Percentiles rank a stretch among this genome's conserved stretches.
Conservation (phyloP, 2,797 vertebrate species). For the Sternotherus odoratus region DNA sequence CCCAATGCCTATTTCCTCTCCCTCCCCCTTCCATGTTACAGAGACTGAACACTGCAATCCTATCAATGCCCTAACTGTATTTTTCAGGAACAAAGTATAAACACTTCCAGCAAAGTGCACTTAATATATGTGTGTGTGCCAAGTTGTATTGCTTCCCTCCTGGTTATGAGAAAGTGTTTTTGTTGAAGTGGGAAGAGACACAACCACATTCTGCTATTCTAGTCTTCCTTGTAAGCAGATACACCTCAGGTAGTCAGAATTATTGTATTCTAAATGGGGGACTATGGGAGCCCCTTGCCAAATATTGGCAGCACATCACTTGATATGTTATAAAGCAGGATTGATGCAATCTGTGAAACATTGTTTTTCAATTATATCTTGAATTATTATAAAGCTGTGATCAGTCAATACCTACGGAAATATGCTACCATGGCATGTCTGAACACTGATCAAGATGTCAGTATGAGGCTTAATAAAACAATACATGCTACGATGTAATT, state of each 20-base stretch:
- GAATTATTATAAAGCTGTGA: background rate
- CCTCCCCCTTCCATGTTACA: background rate
- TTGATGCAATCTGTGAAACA: background rate
- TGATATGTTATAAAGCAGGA: background rate
- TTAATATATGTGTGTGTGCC: background rate
- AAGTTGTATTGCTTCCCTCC: background rate
- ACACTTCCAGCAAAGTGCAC: background rate
- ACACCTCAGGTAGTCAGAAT: background rate
- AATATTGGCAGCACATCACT: background rate
- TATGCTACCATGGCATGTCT: rapidly evolving
- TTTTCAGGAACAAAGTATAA: constrained; percentile 9
- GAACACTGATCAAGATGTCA: background rate
- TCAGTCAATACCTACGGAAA: rapidly evolving
- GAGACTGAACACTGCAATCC: background rate
- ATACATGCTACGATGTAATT: background rate
- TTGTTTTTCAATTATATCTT: background rate
- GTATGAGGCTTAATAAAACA: background rate
- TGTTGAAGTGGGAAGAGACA: constrained; percentile 6
- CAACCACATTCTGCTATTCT: background rate
- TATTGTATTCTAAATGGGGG: background rate
- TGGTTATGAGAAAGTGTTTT: background rate
- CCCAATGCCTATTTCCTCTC: rapidly evolving
- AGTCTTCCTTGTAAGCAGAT: background rate
- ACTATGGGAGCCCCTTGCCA: background rate
- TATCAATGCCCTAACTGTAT: rapidly evolving